Conservation (phyloP, 2,888 invertebrate genomes). For the Pristionchus fissidentatus region DNA sequence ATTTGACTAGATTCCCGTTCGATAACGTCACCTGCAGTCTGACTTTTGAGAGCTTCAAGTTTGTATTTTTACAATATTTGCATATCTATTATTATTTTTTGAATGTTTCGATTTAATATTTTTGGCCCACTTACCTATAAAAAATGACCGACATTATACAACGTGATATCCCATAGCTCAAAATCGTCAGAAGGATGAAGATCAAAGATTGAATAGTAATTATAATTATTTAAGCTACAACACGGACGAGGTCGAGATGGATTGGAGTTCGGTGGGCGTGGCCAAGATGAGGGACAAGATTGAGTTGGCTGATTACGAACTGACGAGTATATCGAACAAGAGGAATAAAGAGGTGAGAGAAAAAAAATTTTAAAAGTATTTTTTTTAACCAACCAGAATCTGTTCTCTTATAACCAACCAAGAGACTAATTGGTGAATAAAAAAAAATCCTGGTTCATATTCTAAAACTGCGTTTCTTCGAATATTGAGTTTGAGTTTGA, state of each 20-base stretch:
- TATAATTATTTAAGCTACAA: slow-evolving; percentile 68
- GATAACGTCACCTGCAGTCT: slow-evolving; percentile 75
- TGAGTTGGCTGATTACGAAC: slow-evolving; percentile 75
- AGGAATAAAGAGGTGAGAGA: slow-evolving; percentile 69
- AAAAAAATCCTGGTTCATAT: too few species aligned
- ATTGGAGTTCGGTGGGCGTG: slow-evolving; percentile 72
- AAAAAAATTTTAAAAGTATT: neutral
- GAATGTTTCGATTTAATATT: neutral
- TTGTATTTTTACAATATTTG: slow-evolving; percentile 42
- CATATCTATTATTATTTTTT: neutral
- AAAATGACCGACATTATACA: neutral
- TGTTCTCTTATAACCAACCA: neutral
- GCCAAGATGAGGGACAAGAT: slow-evolving; percentile 74
- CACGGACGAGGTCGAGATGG: slow-evolving; percentile 75
- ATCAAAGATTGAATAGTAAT: neutral
- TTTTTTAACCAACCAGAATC: neutral
- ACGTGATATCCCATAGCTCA: neutral
- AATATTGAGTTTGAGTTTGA: slow-evolving; percentile 26
- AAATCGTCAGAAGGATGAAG: neutral
- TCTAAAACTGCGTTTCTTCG: too few species aligned
- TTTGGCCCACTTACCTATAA: neutral
- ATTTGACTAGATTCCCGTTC: slow-evolving; percentile 74
- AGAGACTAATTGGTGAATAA: too few species aligned
- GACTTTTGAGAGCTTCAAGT: slow-evolving; percentile 75
- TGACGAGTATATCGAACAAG: slow-evolving; percentile 67